Base-by-base conservation (phyloP, 1,140 invertebrate species). In the Thalassaphorura encarpata region DNA sequence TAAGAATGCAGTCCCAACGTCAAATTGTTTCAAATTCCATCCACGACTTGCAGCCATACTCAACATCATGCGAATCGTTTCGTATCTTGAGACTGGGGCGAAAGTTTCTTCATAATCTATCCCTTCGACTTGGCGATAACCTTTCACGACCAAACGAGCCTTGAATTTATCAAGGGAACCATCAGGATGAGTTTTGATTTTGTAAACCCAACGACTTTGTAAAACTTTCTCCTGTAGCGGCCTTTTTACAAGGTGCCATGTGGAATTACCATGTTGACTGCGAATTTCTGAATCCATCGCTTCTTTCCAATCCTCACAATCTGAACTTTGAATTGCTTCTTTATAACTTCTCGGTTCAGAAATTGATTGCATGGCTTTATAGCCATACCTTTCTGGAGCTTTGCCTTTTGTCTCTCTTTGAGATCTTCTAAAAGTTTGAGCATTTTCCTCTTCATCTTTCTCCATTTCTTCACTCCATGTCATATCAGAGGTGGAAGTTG, bases 1-100 rank as follows among this genome's bases (percentile, higher is more conserved):
- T 24, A 75, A 51, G 46, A 72, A 75, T 3, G 70, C 68, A 3
- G 67, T 70, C 56, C 60, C 63, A 6, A 71, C 66, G 62, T 73
- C 67, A 33, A 71, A 52, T 28, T 71, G 67, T 6, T 56, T 46
- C 0, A 73, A 53, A 27, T 68, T 51, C 15, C 70, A 59, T 49
- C 66, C 64, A 45, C 67, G 54, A 27, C 66, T 45, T 18, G 67
- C 68, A 45, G 66, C 61, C 42, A 73, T 41, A 6, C 65, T 60
- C 51, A 76, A 58, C 43, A 76, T 59, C 4, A 69, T 19, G 61
- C 71, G 60, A 13, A 75, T 54, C n/a, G 69, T 68, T 43, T 62
- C 59, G 56, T 66, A 61, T 45, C 66, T 57, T 2, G 68, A 61
- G 0, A 71, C 68, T 47, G 69, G 67, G 11, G 68, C 65, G 65